These are phyloP conservation scores for Hyposmocoma kahamanoa DNA, from an alignment of 1,140 invertebrate species.

Conservation along the genomic window DNA sequence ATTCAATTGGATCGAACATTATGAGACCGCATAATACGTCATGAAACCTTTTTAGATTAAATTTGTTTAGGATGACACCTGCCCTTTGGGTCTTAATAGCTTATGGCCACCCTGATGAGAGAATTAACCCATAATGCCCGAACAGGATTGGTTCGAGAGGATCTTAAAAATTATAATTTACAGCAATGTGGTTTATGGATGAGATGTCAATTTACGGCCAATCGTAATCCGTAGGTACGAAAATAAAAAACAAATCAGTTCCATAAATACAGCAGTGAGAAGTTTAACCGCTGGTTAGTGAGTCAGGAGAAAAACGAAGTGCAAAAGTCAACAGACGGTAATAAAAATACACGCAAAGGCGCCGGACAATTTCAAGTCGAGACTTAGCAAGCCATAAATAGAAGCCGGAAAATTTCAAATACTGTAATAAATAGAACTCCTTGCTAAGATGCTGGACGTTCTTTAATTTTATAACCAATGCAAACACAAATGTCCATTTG, in stretches of 20 bases:
- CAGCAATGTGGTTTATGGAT: too few species aligned
- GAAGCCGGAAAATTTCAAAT: too few species aligned
- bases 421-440: too few species aligned
- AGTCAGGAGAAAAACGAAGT: constrained; percentile 53
- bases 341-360: constrained; percentile 52
- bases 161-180: too few species aligned
- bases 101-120: background rate
- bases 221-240: too few species aligned
- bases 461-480: constrained; percentile 62
- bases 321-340: constrained; percentile 40
- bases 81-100: background rate
- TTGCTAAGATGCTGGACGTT: constrained; percentile 42
- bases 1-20: too few species aligned
- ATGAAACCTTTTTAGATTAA: background rate
- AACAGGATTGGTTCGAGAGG: too few species aligned
- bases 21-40: background rate
- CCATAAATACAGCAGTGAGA: constrained; percentile 5
- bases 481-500: too few species aligned
- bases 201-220: too few species aligned
- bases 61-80: background rate
- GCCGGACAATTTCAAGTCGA: constrained; percentile 53
- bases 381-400: too few species aligned
- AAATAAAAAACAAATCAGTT: background rate
- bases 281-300: constrained; percentile 47
- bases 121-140: too few species aligned